Base-by-base conservation (phyloP, 2,888 invertebrate species). In the Acronicta alni region DNA sequence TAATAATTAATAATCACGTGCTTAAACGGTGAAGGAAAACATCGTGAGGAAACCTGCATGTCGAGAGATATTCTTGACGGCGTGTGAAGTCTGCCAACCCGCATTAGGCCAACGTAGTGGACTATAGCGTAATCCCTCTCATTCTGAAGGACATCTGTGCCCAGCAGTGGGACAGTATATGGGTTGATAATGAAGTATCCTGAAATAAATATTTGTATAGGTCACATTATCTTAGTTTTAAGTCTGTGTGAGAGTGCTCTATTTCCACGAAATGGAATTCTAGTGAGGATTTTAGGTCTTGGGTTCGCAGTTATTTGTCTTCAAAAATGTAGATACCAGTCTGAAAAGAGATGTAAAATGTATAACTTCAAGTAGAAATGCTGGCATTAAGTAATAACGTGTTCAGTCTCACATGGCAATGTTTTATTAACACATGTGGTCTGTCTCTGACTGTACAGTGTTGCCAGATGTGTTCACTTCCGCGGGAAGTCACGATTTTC, bases 381-480 rank as follows among this genome's bases (percentile, higher is more conserved):
- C 53, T 49, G 54, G 57, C 57, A 69, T 65, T 76, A 75, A 68
- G 57, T 66, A 57, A 65, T 57, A 45, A 39, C 32, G 37, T 47
- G 52, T 66, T 60, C 69, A 39, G 48, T 46, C 70, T 76, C 77
- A 73, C 57, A 70, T 76, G 77, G 61, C 59, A 49, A 47, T 67
- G 64, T 77, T 75, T 75, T 75, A 77, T 67, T 75, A 71, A 74
- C 73, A 60, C 62, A 70, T 70, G 62, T 67, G 64, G 47, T 46
- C 53, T 60, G 37, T 66, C 35, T 66, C 41, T 44, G 60, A 58
- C 72, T 57, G 43, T 30, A 43, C 55, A 68, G 72, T 64, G 53
- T 47, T 37, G 47, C 74, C 77, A 75, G 58, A 71, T 75, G 75
- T 45, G 51, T 14, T 20, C 62, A 63, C 61, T 69, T 76, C 70